Percentiles rank a stretch among this genome's conserved stretches.
phyloP scores from a whole-genome alignment of 2,797 vertebrate species.

The Sphenodon punctatus region DNA sequence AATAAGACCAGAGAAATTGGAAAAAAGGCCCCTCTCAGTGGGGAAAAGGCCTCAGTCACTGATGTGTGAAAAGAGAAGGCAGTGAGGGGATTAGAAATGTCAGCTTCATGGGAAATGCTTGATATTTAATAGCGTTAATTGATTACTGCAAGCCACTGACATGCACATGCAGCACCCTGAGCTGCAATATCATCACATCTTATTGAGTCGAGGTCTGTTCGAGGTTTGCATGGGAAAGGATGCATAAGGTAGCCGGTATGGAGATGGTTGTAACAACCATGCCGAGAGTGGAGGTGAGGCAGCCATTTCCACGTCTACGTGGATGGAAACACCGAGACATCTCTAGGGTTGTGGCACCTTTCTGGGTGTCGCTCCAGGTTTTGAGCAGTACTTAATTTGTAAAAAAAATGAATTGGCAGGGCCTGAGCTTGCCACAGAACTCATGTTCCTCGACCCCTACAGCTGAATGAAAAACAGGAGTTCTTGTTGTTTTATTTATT shows the following conservation, averaged over 20 bases:
- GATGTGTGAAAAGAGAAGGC: constrained; percentile 48
- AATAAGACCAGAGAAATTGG: constrained; percentile 23
- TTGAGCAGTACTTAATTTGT: no score
- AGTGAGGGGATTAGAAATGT: constrained; percentile 15
- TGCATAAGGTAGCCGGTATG: no score
- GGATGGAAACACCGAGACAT: background rate
- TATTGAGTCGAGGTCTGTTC: background rate
- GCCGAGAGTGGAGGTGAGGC: background rate
- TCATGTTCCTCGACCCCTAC: no score
- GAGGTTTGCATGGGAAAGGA: background rate
- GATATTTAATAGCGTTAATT: constrained; percentile 28
- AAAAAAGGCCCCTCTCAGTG: background rate
- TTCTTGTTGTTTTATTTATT: no score
- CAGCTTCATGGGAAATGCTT: constrained; percentile 46
- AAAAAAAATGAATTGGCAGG: no score
- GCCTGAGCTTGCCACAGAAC: no score
- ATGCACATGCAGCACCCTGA: background rate
- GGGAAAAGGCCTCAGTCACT: constrained; percentile 32
- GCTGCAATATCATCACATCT: background rate
- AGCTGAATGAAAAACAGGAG: no score
- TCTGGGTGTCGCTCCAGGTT: no score
- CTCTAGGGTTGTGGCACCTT: background rate
- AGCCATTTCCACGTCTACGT: background rate
- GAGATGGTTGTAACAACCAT: no score
- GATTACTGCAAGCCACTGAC: background rate